Base-by-base conservation (phyloP, 2,888 invertebrate species). In the Lasioglossum calceatum region DNA sequence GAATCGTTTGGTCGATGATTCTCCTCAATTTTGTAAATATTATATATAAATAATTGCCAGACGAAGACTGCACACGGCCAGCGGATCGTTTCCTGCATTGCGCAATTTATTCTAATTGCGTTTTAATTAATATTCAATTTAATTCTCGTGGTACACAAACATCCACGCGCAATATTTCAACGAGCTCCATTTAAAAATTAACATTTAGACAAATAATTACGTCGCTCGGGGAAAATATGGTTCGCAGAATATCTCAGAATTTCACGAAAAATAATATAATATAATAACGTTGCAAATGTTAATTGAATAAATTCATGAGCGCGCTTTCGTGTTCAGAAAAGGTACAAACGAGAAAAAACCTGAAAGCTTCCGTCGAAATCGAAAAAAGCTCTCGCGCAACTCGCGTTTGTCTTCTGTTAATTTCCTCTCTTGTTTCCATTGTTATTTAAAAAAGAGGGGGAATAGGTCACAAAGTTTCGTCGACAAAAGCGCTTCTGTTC, bases 401-500 rank as follows among this genome's bases (percentile, higher is more conserved):
- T 50, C 50, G 32, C 32, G 23, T 50, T 74, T 74, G 23, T 74
- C 12, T 50, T 47, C 50, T 50, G 50, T 74, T 74, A 74, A 74
- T 47, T 32, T 36, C 50, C 50, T 23, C 47, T 14, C 47, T 74
- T 74, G 74, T 47, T 23, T 50, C 74, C 50, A 36, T 47, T 36
- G 23, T 74, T 32, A 47, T 50, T 42, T 36, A 67, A 67, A 36
- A 67, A 19, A 32, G 1, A 0, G 5, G 50, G 50, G 19, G 19
- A 2, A 19, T 54, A 36, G 36, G 32, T 16, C 67, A 32, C 32
- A 36, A 19, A 3, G 36, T 36, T 61, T 14, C 27, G 61, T 61
- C 61, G 61, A 67, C 32, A 32, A 19, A 36, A 32, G 19, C 67
- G 32, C 14, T 61, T 23, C 27, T 27, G 61, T 54, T 67, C 32